phyloP scores from a whole-genome alignment of 2,888 invertebrate genomes.

The Siphlonurus alternatus region DNA sequence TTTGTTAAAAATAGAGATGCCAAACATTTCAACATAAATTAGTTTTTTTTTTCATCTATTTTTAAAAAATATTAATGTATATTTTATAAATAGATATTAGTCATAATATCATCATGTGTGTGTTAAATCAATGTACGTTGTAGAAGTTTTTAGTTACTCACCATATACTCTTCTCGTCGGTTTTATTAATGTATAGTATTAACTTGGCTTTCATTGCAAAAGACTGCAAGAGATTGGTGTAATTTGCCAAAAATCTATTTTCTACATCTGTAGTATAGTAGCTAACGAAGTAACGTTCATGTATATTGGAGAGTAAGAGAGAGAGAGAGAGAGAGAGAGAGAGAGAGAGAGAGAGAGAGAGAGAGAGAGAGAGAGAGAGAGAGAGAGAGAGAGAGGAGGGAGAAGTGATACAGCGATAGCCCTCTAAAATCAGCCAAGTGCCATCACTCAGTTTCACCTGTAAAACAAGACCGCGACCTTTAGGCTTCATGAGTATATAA shows the following conservation, averaged over 20 bases:
- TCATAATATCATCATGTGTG: no score
- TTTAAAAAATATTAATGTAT: no score
- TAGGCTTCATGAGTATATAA: no score
- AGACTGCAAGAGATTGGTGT: neutral
- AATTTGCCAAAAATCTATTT: neutral
- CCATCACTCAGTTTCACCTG: neutral
- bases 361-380: neutral
- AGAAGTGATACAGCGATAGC: no score
- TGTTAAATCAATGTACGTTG: no score
- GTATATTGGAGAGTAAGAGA: neutral
- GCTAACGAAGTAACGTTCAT: neutral
- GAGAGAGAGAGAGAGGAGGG: neutral
- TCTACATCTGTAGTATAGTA: neutral
- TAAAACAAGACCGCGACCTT: neutral
- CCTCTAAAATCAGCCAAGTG: neutral
- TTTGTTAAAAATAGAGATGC: no score
- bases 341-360: neutral
- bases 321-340: neutral
- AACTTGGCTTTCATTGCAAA: neutral
- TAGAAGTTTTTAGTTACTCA: no score
- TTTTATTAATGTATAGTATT: neutral
- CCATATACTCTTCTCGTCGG: neutral
- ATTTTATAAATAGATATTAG: no score
- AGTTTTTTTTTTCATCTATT: no score
- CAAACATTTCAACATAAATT: no score